These are phyloP conservation scores for Oenanthe oenanthe DNA, from an alignment of 2,113 vertebrate species.

Conservation along the genomic window DNA sequence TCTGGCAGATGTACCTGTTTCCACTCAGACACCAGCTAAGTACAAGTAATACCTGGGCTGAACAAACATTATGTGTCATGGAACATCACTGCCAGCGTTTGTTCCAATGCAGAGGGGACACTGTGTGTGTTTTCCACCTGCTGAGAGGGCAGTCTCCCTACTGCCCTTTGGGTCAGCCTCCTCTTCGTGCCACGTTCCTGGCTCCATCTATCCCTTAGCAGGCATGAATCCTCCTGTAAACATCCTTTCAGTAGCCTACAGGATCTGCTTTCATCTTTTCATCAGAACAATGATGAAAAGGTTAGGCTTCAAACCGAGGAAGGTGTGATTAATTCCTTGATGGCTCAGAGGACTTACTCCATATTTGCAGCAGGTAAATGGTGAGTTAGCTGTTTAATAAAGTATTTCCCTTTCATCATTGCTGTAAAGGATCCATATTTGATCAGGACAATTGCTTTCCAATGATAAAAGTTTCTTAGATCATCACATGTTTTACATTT, in stretches of 20 bases:
- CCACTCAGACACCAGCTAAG: background rate
- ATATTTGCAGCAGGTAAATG: background rate
- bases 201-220: background rate
- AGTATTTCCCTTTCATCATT: background rate
- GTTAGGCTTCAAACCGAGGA: background rate
- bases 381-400: slow-evolving; percentile 2
- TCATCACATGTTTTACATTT: slow-evolving; percentile 3
- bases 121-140: background rate
- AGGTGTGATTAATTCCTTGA: slow-evolving; percentile 16
- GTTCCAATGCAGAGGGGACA: background rate
- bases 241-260: background rate
- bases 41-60: background rate
- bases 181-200: background rate
- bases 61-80: background rate
- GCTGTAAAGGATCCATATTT: background rate
- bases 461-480: slow-evolving; percentile 11
- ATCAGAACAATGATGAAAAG: background rate
- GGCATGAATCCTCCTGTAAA: background rate
- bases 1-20: background rate
- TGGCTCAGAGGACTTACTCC: background rate
- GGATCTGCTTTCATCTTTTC: slow-evolving; percentile 9
- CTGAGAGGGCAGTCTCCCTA: background rate
- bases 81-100: background rate
- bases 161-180: background rate
- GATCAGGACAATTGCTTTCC: background rate